phyloP scores from a whole-genome alignment of 2,113 vertebrate species.

The Hypomesus transpacificus region DNA sequence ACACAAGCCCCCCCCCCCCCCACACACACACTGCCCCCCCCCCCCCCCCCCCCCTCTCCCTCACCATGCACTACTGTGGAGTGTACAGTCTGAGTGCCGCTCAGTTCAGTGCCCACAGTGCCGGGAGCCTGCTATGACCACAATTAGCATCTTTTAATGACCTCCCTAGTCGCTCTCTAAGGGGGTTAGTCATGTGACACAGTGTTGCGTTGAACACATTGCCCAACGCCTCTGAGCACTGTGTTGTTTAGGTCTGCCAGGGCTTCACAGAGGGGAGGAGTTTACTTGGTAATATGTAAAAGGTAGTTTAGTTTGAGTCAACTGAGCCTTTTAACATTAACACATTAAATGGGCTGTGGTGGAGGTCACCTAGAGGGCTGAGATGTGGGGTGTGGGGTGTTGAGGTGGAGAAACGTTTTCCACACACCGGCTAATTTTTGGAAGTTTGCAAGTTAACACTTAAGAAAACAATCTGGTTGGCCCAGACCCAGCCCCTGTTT shows the following conservation, averaged over 20 bases:
- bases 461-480: slow-evolving; percentile 59
- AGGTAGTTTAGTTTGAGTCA: slow-evolving; percentile 35
- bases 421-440: slow-evolving; percentile 48
- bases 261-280: slow-evolving; percentile 41
- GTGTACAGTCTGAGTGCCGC: background rate
- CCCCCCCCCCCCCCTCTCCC: slow-evolving; percentile 4
- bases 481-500: slow-evolving; percentile 41
- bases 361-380: slow-evolving; percentile 33
- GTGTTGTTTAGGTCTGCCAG: slow-evolving; percentile 57
- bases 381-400: slow-evolving; percentile 33
- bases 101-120: background rate
- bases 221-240: slow-evolving; percentile 42
- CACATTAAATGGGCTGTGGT: slow-evolving; percentile 49
- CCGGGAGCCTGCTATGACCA: slow-evolving; percentile 11
- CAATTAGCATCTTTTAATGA: slow-evolving; percentile 34
- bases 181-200: slow-evolving; percentile 27
- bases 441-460: slow-evolving; percentile 59
- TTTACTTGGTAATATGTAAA: slow-evolving; percentile 45
- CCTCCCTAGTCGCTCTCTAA: background rate
- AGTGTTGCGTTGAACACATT: slow-evolving; percentile 45
- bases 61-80: background rate
- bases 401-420: slow-evolving; percentile 52
- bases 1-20: slow-evolving; percentile 17
- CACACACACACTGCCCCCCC: slow-evolving; percentile 30
- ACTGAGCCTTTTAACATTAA: slow-evolving; percentile 58